A percentile compares a stretch with the other conserved stretches of the same genome.
Conservation (phyloP, 2,888 invertebrate genomes). For the Protodeltote pygarga region DNA sequence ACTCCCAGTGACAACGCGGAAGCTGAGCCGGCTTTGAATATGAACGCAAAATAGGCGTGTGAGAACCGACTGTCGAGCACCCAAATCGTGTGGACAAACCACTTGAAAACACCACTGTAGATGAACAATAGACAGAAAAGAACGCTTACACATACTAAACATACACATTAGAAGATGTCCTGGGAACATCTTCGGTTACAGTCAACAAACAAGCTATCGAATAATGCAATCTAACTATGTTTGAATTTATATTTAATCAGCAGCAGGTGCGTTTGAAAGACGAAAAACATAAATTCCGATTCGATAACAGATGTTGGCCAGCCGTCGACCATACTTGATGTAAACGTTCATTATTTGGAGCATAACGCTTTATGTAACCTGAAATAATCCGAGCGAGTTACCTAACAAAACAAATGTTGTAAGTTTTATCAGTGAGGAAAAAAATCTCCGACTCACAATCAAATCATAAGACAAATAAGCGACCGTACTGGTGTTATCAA, state of each 20-base stretch:
- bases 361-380: constrained; percentile 72
- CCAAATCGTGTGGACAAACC: constrained; percentile 73
- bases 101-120: constrained; percentile 62
- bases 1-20: constrained; percentile 67
- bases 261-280: constrained; percentile 80
- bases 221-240: constrained; percentile 49
- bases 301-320: constrained; percentile 83
- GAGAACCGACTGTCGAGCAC: constrained; percentile 69
- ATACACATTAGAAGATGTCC: constrained; percentile 61
- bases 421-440: constrained; percentile 52
- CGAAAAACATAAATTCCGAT: constrained; percentile 79
- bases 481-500: constrained; percentile 69
- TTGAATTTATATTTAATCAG: constrained; percentile 68
- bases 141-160: constrained; percentile 67
- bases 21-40: constrained; percentile 53
- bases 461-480: constrained; percentile 73
- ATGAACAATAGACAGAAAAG: constrained; percentile 66
- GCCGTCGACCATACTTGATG: constrained; percentile 70
- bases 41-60: constrained; percentile 63
- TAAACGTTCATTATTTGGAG: constrained; percentile 71
- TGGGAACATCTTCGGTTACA: constrained; percentile 59
- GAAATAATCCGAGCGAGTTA: constrained; percentile 61
- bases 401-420: constrained; percentile 49
- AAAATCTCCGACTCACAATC: constrained; percentile 58
- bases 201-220: constrained; percentile 50